Evolutionary conservation across 2,113 vertebrate genomes (phyloP).

Genomic region (Vulpes vulpes): DNA sequence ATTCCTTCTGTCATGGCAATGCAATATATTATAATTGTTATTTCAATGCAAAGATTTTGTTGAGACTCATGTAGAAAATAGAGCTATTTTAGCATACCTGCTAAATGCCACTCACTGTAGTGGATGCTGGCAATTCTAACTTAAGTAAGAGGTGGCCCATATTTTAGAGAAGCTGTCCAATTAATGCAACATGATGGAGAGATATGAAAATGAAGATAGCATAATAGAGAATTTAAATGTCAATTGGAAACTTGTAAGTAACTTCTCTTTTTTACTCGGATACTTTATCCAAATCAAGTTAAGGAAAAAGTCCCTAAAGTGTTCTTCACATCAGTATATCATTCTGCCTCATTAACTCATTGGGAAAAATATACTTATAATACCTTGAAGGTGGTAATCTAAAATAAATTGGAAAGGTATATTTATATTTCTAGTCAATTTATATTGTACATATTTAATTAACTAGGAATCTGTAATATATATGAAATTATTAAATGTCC

Average conservation of each 20-base stretch:
- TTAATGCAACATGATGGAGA: not conserved
- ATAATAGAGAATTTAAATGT: not conserved
- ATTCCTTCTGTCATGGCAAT: not conserved
- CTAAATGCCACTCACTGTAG: not conserved
- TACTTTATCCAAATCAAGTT: constrained; percentile 29
- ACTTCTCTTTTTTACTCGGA: not conserved
- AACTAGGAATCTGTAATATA: not conserved
- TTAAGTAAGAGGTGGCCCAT: not conserved
- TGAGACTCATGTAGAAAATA: not conserved
- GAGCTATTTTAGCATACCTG: not conserved
- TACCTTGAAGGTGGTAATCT: not conserved
- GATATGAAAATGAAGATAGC: not conserved
- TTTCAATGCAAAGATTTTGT: not conserved
- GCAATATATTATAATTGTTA: not conserved
- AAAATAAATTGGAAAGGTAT: not conserved
- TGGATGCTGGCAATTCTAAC: not conserved
- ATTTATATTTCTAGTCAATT: not conserved
- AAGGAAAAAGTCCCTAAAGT: not conserved
- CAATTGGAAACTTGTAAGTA: not conserved
- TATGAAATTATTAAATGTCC: not conserved
- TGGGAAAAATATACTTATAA: not conserved
- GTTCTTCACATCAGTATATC: not conserved
- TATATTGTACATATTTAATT: constrained; percentile 47
- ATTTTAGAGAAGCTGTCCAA: not conserved
- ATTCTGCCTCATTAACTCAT: not conserved